Percentiles rank a stretch among this genome's conserved stretches.
These are phyloP conservation scores for Chrysomela aeneicollis DNA, from an alignment of 2,888 invertebrate genomes.

Conservation along the genomic window DNA sequence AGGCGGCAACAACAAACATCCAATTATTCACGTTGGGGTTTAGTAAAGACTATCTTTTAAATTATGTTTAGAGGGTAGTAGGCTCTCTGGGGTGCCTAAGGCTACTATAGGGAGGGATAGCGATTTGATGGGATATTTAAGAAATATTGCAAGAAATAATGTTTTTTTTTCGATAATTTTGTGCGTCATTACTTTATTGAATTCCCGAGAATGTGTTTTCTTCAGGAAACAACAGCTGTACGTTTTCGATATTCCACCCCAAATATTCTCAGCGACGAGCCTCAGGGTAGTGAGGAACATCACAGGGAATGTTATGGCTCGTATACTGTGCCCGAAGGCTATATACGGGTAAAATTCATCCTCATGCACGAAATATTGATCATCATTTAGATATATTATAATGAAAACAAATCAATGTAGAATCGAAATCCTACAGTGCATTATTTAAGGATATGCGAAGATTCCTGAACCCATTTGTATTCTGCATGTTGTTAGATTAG, in stretches of 20 bases:
- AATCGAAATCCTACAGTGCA: no score
- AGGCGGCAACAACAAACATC: slow-evolving; percentile 32
- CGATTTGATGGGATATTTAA: no score
- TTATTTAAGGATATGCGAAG: no score
- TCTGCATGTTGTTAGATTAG: no score
- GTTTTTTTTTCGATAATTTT: no score
- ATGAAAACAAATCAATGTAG: no score
- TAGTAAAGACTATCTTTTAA: slow-evolving; percentile 7
- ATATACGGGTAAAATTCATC: background rate
- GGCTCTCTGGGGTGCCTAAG: slow-evolving; percentile 15
- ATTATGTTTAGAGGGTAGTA: slow-evolving; percentile 19
- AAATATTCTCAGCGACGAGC: background rate
- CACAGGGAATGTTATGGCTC: background rate
- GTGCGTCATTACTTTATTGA: no score
- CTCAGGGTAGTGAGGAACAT: background rate
- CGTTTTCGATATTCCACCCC: background rate
- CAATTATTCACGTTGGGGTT: slow-evolving; percentile 19
- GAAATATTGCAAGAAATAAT: no score
- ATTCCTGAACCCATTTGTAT: no score
- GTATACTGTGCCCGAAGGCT: background rate
- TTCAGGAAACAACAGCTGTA: background rate
- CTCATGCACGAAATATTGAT: no score
- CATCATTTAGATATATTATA: no score
- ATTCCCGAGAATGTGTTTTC: no score
- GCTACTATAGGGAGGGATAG: background rate